Conservation (phyloP, 2,888 invertebrate species). For the Himalopsyche anomala region DNA sequence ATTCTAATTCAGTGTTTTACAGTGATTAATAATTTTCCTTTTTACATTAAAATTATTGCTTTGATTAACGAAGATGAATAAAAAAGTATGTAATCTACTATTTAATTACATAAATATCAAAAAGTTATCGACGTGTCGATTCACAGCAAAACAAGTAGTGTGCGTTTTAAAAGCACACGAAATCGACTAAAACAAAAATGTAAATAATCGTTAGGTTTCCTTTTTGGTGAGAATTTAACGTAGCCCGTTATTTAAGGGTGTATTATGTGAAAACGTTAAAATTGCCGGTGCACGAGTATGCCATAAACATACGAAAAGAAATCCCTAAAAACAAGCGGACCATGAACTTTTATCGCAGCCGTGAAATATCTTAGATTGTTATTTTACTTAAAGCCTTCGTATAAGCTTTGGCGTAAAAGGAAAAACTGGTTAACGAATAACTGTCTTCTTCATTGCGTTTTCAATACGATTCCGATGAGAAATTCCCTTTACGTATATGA, state of each 20-base stretch:
- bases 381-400: conserved; percentile 60
- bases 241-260: conserved; percentile 47
- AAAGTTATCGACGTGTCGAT: background rate
- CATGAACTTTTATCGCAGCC: conserved; percentile 60
- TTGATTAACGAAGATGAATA: too few relatives aligned
- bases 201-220: conserved; percentile 30
- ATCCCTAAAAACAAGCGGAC: conserved; percentile 59
- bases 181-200: conserved; percentile 43
- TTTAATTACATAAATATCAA: background rate
- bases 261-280: conserved; percentile 49
- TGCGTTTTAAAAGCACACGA: conserved; percentile 3
- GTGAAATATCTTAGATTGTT: conserved; percentile 60
- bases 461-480: conserved; percentile 13
- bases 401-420: conserved; percentile 56
- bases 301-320: conserved; percentile 57
- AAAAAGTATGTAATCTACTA: background rate
- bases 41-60: too few relatives aligned
- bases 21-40: too few relatives aligned
- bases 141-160: background rate
- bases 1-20: too few relatives aligned
- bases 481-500: background rate
- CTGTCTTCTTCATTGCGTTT: conserved; percentile 45
- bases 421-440: conserved; percentile 56
- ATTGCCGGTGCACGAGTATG: conserved; percentile 47
- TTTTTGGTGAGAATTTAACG: conserved; percentile 35